A percentile compares a stretch with the other conserved stretches of the same genome.
These are phyloP conservation scores for Crematogaster levior DNA, from an alignment of 2,888 invertebrate genomes.

Conservation along the genomic window DNA sequence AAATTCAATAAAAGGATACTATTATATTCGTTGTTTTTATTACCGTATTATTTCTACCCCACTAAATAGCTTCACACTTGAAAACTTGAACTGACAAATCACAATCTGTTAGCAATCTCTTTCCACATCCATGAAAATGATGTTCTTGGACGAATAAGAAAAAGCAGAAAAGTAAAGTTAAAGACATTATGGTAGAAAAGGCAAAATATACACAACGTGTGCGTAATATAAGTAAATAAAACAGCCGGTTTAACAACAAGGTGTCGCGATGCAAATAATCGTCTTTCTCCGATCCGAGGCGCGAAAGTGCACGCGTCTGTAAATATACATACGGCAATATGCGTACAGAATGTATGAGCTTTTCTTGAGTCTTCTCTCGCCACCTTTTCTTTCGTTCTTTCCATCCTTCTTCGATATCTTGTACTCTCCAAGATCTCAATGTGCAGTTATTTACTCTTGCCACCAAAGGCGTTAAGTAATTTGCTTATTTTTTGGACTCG, in stretches of 20 bases:
- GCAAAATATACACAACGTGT: constrained; percentile 63
- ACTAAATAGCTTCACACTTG: neutral
- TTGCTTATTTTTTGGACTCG: constrained; percentile 72
- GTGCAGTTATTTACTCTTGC: constrained; percentile 55
- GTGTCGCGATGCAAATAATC: constrained; percentile 82
- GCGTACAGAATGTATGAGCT: constrained; percentile 59
- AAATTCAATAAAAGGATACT: constrained; percentile 24
- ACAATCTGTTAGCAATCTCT: constrained; percentile 10
- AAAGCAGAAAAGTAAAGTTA: constrained; percentile 17
- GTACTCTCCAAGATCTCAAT: constrained; percentile 60
- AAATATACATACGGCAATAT: constrained; percentile 78
- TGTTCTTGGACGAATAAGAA: constrained; percentile 8
- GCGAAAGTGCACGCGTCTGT: constrained; percentile 81
- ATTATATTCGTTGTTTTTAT: neutral
- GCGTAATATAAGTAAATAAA: constrained; percentile 81
- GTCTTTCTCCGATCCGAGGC: constrained; percentile 77
- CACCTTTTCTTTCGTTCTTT: constrained; percentile 6
- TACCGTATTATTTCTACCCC: too few species aligned
- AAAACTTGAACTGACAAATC: constrained; percentile 1
- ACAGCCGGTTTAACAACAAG: constrained; percentile 78
- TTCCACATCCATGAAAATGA: constrained; percentile 11
- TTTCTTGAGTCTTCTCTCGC: constrained; percentile 53
- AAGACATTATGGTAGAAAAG: constrained; percentile 23
- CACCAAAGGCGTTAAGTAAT: constrained; percentile 74
- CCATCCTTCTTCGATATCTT: constrained; percentile 53